These are phyloP conservation scores for Tolmerus cingulatus DNA, from an alignment of 2,888 invertebrate species.

Conservation along the genomic window DNA sequence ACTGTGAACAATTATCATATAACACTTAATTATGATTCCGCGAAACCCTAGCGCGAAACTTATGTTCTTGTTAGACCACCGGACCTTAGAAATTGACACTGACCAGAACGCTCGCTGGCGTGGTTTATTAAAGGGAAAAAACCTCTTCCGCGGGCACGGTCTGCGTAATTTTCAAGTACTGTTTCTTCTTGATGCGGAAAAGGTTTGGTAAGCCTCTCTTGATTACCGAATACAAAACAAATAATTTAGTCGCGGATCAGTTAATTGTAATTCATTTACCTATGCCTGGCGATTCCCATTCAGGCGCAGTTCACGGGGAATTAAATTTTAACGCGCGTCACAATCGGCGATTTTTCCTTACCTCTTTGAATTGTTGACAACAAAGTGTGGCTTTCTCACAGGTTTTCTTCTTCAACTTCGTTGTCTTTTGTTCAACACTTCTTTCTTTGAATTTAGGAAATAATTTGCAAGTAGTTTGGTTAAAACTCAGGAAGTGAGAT, in stretches of 20 bases:
- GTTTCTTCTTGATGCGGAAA: conserved; percentile 11
- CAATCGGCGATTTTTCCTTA: neutral
- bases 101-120: neutral
- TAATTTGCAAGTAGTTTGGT: neutral
- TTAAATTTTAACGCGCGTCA: neutral
- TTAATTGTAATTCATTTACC: neutral
- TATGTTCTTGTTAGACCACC: conserved; percentile 18
- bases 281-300: neutral
- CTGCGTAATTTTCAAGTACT: conserved; percentile 18
- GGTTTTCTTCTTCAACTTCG: neutral
- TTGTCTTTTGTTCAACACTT: neutral
- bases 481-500: neutral
- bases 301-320: neutral
- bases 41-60: neutral
- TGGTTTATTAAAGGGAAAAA: conserved; percentile 13
- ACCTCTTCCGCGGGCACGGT: neutral
- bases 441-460: neutral
- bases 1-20: conserved; percentile 49
- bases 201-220: neutral
- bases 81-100: conserved; percentile 33
- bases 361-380: neutral
- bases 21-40: conserved; percentile 47
- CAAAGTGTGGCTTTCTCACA: neutral
- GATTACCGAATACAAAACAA: conserved; percentile 27
- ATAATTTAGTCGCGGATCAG: conserved; percentile 6